A percentile compares a stretch with the other conserved stretches of the same genome.
phyloP scores from a whole-genome alignment of 2,113 vertebrate species.

The Emydocephalus ijimae region DNA sequence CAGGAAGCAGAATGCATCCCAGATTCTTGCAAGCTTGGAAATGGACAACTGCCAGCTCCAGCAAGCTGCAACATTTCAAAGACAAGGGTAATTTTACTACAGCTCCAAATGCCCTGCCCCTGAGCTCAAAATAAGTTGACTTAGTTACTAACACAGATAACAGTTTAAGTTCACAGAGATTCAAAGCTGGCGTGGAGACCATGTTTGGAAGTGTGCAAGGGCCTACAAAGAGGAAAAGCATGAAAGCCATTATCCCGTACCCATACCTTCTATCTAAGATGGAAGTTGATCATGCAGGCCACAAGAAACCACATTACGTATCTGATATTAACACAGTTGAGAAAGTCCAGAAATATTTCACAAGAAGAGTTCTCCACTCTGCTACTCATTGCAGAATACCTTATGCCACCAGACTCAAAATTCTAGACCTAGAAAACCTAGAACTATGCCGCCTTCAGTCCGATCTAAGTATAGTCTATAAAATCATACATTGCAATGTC shows the following conservation, averaged over 20 bases:
- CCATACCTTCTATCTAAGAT: not conserved
- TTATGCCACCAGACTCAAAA: too few relatives aligned
- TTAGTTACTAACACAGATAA: not conserved
- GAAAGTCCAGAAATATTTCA: too few relatives aligned
- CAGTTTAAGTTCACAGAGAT: not conserved
- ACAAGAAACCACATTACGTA: not conserved
- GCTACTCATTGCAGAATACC: too few relatives aligned
- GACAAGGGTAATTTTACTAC: not conserved
- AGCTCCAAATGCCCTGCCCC: not conserved
- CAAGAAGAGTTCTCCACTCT: too few relatives aligned
- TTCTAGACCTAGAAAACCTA: too few relatives aligned
- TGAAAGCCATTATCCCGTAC: not conserved
- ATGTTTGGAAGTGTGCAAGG: not conserved
- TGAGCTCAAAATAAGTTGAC: not conserved
- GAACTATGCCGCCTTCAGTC: too few relatives aligned
- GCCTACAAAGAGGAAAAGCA: not conserved
- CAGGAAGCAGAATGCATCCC: not conserved
- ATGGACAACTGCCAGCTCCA: not conserved
- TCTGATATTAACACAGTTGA: too few relatives aligned
- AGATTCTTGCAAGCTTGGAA: not conserved
- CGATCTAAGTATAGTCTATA: too few relatives aligned
- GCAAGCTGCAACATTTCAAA: not conserved
- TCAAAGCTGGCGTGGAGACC: not conserved
- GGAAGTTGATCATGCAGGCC: not conserved
- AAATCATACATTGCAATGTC: too few relatives aligned